Percentiles rank a stretch among this genome's conserved stretches.
Conservation (phyloP, 1,140 invertebrate genomes). For the Calliphora vicina region DNA sequence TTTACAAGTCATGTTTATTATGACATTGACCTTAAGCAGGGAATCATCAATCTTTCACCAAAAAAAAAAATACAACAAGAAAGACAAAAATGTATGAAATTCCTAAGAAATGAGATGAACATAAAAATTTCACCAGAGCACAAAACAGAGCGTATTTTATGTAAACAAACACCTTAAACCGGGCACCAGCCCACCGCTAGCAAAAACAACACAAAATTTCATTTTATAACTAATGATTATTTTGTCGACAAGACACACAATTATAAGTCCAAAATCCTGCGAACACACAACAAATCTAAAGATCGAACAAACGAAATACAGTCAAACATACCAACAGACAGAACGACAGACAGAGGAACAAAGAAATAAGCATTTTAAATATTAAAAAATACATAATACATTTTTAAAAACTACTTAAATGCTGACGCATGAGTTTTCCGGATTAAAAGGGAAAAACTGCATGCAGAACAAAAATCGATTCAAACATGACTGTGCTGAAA, state of each 20-base stretch:
- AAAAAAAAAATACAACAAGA: not conserved
- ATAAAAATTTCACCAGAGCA: not conserved
- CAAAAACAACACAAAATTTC: not conserved
- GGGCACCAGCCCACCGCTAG: not conserved
- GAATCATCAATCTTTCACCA: constrained; percentile 22
- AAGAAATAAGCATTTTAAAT: not conserved
- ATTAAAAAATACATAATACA: not conserved
- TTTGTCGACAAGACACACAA: not conserved
- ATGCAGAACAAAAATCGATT: constrained; percentile 7
- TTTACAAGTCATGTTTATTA: constrained; percentile 32
- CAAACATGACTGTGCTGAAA: not conserved
- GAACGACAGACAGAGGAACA: not conserved
- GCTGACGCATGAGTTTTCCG: constrained; percentile 26
- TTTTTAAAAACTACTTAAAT: constrained; percentile 19
- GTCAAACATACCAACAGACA: not conserved
- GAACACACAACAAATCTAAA: not conserved
- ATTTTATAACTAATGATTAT: constrained; percentile 14
- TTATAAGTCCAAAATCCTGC: not conserved
- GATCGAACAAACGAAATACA: not conserved
- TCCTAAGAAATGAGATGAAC: not conserved
- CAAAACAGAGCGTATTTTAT: not conserved
- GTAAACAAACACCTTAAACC: constrained; percentile 31
- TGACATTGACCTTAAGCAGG: constrained; percentile 32
- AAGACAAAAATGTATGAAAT: not conserved
- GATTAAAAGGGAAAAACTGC: not conserved